A percentile compares a stretch with the other conserved stretches of the same genome.
These are phyloP conservation scores for Melikaiella ostensackeni DNA, from an alignment of 2,888 invertebrate genomes.

Conservation along the genomic window DNA sequence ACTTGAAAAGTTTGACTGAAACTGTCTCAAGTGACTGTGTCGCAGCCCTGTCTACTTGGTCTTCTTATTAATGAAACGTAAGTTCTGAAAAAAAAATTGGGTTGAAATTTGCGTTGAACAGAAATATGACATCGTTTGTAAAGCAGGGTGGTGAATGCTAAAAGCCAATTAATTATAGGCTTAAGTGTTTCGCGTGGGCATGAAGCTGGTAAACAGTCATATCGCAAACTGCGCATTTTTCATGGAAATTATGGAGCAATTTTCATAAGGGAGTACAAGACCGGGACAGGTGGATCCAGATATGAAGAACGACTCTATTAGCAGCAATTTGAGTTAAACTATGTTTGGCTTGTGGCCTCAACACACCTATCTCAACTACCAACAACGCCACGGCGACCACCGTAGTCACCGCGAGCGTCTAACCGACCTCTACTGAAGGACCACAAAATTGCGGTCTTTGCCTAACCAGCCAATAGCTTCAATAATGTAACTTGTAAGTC, in stretches of 20 bases:
- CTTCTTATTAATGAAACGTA: too few species aligned
- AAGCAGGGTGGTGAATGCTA: background rate
- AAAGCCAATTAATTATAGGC: slow-evolving; percentile 27
- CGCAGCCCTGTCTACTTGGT: too few species aligned
- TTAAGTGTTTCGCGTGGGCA: slow-evolving; percentile 21
- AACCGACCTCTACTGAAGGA: slow-evolving; percentile 15
- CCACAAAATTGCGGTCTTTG: slow-evolving; percentile 61
- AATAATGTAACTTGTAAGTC: slow-evolving; percentile 39
- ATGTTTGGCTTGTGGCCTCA: slow-evolving; percentile 38
- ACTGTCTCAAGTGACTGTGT: too few species aligned
- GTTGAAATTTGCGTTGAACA: too few species aligned
- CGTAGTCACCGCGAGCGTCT: slow-evolving; percentile 1
- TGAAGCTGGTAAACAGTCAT: slow-evolving; percentile 16
- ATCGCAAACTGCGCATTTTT: slow-evolving; percentile 20
- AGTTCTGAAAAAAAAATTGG: too few species aligned
- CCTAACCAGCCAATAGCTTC: slow-evolving; percentile 63
- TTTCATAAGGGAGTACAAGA: slow-evolving; percentile 10
- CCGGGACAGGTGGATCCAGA: slow-evolving; percentile 6
- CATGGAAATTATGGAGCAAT: slow-evolving; percentile 32
- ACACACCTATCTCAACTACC: slow-evolving; percentile 39
- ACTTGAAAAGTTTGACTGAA: too few species aligned
- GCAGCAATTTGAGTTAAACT: slow-evolving; percentile 42
- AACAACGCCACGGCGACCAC: slow-evolving; percentile 27
- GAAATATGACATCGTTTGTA: background rate
- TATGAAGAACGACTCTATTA: slow-evolving; percentile 41